A percentile compares a stretch with the other conserved stretches of the same genome.
Evolutionary conservation across 2,113 vertebrate genomes (phyloP).

Genomic region (Genyomyrus donnyi): DNA sequence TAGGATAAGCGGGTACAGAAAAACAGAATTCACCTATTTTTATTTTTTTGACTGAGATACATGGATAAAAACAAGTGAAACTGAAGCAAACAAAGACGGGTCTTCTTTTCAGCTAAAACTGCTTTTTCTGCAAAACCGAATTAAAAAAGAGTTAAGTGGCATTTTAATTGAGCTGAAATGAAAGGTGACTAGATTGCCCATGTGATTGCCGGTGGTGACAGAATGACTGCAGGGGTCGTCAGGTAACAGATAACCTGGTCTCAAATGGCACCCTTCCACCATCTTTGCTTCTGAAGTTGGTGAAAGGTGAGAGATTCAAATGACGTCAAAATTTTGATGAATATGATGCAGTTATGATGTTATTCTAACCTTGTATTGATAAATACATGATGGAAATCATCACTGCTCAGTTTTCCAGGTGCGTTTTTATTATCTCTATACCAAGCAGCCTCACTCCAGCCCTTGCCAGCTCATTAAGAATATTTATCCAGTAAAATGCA

Average conservation of each 20-base stretch:
- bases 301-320: background rate
- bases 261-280: background rate
- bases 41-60: background rate
- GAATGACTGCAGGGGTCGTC: background rate
- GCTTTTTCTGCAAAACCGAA: background rate
- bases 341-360: background rate
- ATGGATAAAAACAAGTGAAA: background rate
- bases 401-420: background rate
- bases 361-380: background rate
- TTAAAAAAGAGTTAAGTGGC: background rate
- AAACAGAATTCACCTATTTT: background rate
- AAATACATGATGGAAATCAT: background rate
- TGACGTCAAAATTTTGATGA: background rate
- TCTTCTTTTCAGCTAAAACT: background rate
- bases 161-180: background rate
- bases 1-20: background rate
- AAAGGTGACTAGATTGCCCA: background rate
- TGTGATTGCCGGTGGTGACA: background rate
- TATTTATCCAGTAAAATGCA: constrained; percentile 8
- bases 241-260: background rate
- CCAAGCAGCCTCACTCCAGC: constrained; percentile 8
- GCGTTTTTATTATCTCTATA: constrained; percentile 17
- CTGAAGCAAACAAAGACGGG: background rate
- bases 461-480: constrained; percentile 11
- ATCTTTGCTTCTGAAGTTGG: background rate